A percentile compares a stretch with the other conserved stretches of the same genome.
Evolutionary conservation across 2,113 vertebrate species (phyloP).

Genomic region (Notarius lentiginosus): DNA sequence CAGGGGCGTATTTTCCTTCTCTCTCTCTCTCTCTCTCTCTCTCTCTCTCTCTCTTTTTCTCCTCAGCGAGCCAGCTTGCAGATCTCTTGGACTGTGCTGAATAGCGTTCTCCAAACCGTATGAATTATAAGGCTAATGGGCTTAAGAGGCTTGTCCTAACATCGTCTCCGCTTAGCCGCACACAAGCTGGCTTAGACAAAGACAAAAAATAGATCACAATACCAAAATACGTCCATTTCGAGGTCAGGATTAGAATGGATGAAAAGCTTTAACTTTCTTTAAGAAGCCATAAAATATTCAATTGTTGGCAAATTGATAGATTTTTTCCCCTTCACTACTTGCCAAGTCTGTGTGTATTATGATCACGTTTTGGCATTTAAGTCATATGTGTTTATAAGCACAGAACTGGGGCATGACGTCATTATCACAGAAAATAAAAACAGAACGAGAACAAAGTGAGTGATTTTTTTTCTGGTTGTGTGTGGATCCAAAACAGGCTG

Average conservation of each 20-base stretch:
- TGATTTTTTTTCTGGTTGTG: slow-evolving; percentile 29
- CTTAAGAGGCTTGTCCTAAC: slow-evolving; percentile 73
- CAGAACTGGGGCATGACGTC: slow-evolving; percentile 52
- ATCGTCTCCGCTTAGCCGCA: slow-evolving; percentile 61
- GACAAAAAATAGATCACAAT: slow-evolving; percentile 55
- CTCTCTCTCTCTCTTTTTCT: slow-evolving; percentile 40
- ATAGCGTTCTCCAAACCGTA: slow-evolving; percentile 63
- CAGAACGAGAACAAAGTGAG: slow-evolving; percentile 43
- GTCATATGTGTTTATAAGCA: slow-evolving; percentile 39
- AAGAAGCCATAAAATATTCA: slow-evolving; percentile 58
- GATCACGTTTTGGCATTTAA: slow-evolving; percentile 61
- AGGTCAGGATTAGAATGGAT: slow-evolving; percentile 68
- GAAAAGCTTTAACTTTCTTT: slow-evolving; percentile 55
- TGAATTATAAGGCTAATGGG: slow-evolving; percentile 73
- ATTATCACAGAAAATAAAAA: slow-evolving; percentile 32
- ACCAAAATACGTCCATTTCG: slow-evolving; percentile 55
- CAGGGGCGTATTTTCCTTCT: slow-evolving; percentile 47
- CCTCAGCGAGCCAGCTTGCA: slow-evolving; percentile 45
- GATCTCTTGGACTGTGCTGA: slow-evolving; percentile 58
- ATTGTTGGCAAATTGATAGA: slow-evolving; percentile 65
- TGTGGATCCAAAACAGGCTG: slow-evolving; percentile 11
- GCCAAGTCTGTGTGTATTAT: slow-evolving; percentile 46
- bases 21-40: slow-evolving; percentile 3
- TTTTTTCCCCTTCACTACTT: slow-evolving; percentile 42
- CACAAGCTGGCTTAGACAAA: slow-evolving; percentile 58